Evolutionary conservation across 2,113 vertebrate genomes (phyloP), one percentile per base, ranked within the genome.

Genomic region (Megatriorchis doriae): DNA sequence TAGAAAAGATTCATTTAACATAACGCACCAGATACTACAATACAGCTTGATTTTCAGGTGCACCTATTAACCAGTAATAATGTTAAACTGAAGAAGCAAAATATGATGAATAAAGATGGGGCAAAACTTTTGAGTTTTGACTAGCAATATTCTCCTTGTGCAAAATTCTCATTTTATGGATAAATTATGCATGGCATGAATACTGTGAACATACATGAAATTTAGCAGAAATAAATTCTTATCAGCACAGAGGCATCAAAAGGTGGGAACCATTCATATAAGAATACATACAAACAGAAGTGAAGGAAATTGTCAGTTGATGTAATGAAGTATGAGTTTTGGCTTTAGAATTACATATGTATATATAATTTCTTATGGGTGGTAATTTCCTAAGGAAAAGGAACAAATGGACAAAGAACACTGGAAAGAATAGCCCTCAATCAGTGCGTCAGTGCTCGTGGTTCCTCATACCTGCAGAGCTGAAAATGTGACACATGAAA

Each of bases 31-130:
- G 96, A 96, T 96, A 94, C 87, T 92, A 97, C 97, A 97, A 97
- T 97, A 96, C 75, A 95, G 97, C 97, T 98, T 98, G 98, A 98
- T 98, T 98, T 98, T 98, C 97, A 98, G 97, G 97, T 98, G 97
- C 82, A 95, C 93, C 95, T 95, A 98, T 97, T 98, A 98, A 95
- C 92, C 55, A 97, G 97, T 96, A 98, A 97, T 98, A 98, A 96
- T 85, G 95, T 97, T 96, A 98, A 93, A 97, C 78, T 92, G 95
- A 97, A 97, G 90, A 92, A 97, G 92, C 91, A 86, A 97, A 94
- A 97, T 95, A 96, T 42, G 95, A 96, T 97, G 96, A 97, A 97
- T 96, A 97, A 97, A 97, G 89, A 97, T 86, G 78, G 93, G 47
- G 68, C 87, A 90, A 97, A 97, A 97, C 86, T 96, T 97, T 79